Conservation (phyloP, 2,888 invertebrate species). For the Epsilonema sp. region DNA sequence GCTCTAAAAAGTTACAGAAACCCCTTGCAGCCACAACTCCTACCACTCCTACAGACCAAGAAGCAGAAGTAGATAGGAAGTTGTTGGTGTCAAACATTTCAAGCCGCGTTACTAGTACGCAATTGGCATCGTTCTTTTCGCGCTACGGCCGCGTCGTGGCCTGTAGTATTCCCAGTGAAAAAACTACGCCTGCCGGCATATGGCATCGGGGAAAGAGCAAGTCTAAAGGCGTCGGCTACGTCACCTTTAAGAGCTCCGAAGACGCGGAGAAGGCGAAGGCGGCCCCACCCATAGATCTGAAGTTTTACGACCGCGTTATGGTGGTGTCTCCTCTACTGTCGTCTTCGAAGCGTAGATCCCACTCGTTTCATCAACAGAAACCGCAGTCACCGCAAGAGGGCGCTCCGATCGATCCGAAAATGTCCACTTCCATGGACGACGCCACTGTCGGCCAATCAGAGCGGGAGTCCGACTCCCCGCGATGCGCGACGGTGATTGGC, state of each 20-base stretch:
- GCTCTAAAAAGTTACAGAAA: too few relatives aligned
- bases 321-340: constrained; percentile 11
- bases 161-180: constrained; percentile 19
- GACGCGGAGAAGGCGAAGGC: constrained; percentile 17
- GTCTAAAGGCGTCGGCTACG: constrained; percentile 18
- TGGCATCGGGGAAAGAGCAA: background rate
- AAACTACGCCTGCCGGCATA: background rate
- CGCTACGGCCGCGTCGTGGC: constrained; percentile 23
- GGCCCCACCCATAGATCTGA: constrained; percentile 21
- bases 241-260: constrained; percentile 15
- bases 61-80: too few relatives aligned
- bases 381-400: too few relatives aligned
- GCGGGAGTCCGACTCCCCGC: too few relatives aligned
- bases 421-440: too few relatives aligned
- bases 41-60: too few relatives aligned
- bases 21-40: too few relatives aligned
- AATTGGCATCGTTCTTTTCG: constrained; percentile 25
- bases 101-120: constrained; percentile 19
- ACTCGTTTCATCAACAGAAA: too few relatives aligned
- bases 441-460: too few relatives aligned
- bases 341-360: too few relatives aligned
- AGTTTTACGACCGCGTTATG: constrained; percentile 25
- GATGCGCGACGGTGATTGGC: too few relatives aligned
- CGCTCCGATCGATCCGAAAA: too few relatives aligned
- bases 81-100: constrained; percentile 25